Evolutionary conservation across 2,888 invertebrate species (phyloP), one percentile per base, ranked within the genome.

Genomic region (Sinohyriopsis cumingii): DNA sequence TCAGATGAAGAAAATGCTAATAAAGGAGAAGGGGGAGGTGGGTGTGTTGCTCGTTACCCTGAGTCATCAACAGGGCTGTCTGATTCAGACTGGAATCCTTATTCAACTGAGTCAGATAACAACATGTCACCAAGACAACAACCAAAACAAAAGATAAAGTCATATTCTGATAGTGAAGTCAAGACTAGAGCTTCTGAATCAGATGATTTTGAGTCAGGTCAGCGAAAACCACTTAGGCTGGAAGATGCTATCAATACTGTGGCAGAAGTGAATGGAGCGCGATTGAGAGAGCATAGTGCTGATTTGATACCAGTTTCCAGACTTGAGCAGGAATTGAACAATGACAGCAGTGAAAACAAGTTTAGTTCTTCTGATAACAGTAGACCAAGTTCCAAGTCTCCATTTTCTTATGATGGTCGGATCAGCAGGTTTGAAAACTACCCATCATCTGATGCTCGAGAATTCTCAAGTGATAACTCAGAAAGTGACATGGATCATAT

Each of bases 61-160:
- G 86, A 86, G 66, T 82, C 84, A 12, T 83, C 82, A 5, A 78
- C 82, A 18, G 84, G 85, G 15, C 62, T 85, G 72, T 86, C 86
- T 1, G 86, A 85, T 71, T 84, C 78, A 71, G 86, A 86, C 68
- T 86, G 86, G 86, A 85, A 85, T 71, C 84, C 84, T 7, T 84
- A 84, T 71, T 82, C 84, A 3, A 84, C 86, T n/a, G 86, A 86
- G 67, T 84, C 84, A 0, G 84, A 86, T 71, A 82, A 79, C 12
- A 84, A 84, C 65, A 76, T 77, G 24, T 83, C 85, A 55, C 86
- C 86, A 18, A 67, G 84, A 45, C 45, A 45, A 45, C 45, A 45
- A 15, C 45, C 9, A 53, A 65, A 24, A 68, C 59, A 18, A 59
- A 25, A 5, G 73, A 57, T 18, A 59, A n/a, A 59, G 15, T 19